Evolutionary conservation across 2,797 vertebrate genomes (phyloP).

Genomic region (Halcyon badia): DNA sequence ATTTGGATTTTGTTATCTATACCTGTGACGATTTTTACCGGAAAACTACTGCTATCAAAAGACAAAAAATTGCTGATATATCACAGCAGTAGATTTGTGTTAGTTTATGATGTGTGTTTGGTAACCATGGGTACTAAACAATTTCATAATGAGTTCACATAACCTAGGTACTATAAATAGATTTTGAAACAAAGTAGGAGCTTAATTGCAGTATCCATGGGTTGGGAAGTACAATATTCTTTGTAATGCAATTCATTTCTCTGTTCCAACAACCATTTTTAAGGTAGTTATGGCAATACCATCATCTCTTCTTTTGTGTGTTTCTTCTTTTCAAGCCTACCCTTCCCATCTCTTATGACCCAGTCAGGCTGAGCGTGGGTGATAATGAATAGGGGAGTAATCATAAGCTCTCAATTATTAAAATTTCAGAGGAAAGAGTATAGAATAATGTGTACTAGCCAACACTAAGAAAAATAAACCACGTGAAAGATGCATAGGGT

Average conservation of each 20-base stretch:
- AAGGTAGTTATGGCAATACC: background rate
- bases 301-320: background rate
- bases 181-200: slow-evolving; percentile 7
- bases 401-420: background rate
- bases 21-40: background rate
- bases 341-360: background rate
- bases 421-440: background rate
- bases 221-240: background rate
- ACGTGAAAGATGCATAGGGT: rapidly evolving
- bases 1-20: background rate
- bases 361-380: background rate
- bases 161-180: slow-evolving; percentile 49
- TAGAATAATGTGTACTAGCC: background rate
- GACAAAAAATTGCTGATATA: background rate
- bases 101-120: background rate
- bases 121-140: slow-evolving; percentile 68
- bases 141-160: slow-evolving; percentile 48
- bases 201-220: slow-evolving; percentile 13
- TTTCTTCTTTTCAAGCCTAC: background rate
- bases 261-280: background rate
- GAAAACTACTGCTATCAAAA: background rate
- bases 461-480: background rate
- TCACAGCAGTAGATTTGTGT: background rate
- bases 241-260: background rate
- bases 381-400: background rate